These are phyloP conservation scores for Pseudomyrmex dendroicus DNA, from an alignment of 1,140 invertebrate genomes.

Conservation along the genomic window DNA sequence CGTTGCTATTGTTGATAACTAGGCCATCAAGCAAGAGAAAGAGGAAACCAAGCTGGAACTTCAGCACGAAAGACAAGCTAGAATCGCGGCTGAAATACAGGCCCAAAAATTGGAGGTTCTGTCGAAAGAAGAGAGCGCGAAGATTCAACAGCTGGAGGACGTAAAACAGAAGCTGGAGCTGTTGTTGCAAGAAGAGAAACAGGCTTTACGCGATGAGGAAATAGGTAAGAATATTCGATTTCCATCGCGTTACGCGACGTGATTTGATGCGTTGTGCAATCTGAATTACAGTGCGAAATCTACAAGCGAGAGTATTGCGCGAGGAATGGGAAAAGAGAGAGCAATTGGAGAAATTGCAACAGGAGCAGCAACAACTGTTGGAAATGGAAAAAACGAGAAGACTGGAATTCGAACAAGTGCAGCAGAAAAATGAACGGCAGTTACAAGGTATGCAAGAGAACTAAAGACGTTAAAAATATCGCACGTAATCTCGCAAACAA, in stretches of 20 bases:
- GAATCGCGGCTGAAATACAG: slow-evolving; percentile 88
- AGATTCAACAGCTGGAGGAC: slow-evolving; percentile 90
- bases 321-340: slow-evolving; percentile 94
- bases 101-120: slow-evolving; percentile 88
- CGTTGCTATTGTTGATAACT: background rate
- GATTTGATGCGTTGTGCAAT: background rate
- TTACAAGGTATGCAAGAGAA: slow-evolving; percentile 85
- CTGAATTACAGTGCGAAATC: slow-evolving; percentile 73
- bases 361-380: slow-evolving; percentile 90
- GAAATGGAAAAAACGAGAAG: slow-evolving; percentile 91
- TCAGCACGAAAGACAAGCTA: slow-evolving; percentile 88
- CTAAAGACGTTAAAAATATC: slow-evolving; percentile 55
- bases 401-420: slow-evolving; percentile 89
- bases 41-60: slow-evolving; percentile 86
- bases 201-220: slow-evolving; percentile 93
- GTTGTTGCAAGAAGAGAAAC: slow-evolving; percentile 91
- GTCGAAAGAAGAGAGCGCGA: slow-evolving; percentile 89
- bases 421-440: slow-evolving; percentile 90
- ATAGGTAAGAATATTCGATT: slow-evolving; percentile 84
- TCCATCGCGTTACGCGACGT: slow-evolving; percentile 25
- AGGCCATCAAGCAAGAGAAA: slow-evolving; percentile 86
- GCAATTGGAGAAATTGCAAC: slow-evolving; percentile 91
- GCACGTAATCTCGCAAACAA: background rate
- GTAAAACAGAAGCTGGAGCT: slow-evolving; percentile 88
- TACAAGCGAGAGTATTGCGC: slow-evolving; percentile 88